These are phyloP conservation scores for Octonoba sinensis DNA, from an alignment of 2,888 invertebrate genomes.

Conservation along the genomic window DNA sequence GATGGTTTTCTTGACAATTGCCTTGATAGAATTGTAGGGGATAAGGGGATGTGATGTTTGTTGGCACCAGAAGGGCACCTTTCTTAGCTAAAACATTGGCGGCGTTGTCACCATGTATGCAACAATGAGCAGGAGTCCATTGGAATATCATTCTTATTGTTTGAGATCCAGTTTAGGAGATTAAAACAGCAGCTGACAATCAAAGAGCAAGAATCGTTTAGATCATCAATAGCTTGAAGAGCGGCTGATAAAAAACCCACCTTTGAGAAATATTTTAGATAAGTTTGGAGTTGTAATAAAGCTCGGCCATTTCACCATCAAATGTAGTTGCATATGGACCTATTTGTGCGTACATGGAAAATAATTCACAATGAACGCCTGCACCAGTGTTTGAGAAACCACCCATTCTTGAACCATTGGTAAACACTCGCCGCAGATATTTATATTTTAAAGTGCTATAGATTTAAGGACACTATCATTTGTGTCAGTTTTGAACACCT, in stretches of 20 bases:
- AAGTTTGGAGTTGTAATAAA: not conserved
- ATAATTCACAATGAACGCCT: constrained; percentile 1
- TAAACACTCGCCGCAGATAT: constrained; percentile 3
- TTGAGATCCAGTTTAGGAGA: too few relatives aligned
- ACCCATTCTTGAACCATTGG: constrained; percentile 5
- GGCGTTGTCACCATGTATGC: not conserved
- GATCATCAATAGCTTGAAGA: constrained; percentile 5
- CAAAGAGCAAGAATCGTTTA: not conserved
- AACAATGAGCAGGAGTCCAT: not conserved
- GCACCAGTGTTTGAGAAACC: not conserved
- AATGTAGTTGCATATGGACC: constrained; percentile 5
- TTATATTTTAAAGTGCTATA: not conserved
- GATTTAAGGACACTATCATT: not conserved
- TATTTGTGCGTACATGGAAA: constrained; percentile 2
- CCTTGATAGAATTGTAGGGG: not conserved
- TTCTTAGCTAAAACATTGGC: constrained; percentile 2
- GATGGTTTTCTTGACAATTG: not conserved
- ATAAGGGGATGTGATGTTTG: not conserved
- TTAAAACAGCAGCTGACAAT: constrained; percentile 4
- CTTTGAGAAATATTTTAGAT: not conserved
- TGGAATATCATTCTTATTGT: not conserved
- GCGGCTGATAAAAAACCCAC: not conserved
- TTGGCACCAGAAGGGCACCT: not conserved
- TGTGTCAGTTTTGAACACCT: not conserved
- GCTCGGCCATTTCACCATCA: constrained; percentile 7